Base-by-base conservation (phyloP, 2,113 vertebrate genomes). In the Stigmatopora nigra region DNA sequence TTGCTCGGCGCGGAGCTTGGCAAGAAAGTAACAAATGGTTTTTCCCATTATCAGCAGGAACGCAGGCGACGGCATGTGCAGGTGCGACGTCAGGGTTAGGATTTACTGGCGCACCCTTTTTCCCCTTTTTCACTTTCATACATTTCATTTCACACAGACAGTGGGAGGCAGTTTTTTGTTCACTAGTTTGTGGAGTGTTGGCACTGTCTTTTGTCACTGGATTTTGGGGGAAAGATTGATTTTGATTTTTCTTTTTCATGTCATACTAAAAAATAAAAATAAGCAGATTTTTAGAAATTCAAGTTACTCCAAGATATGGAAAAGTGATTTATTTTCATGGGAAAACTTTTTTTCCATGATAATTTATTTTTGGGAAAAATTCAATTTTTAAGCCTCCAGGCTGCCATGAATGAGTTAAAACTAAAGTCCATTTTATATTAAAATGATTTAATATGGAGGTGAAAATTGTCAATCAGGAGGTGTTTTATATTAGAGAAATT, bases 41-140 rank as follows among this genome's bases (percentile, higher is more conserved):
- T 6, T 73, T 57, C 3, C 25, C 61, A 45, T 74, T 73, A 77
- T 80, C 78, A 77, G 70, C 71, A 63, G 63, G 72, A 68, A 78
- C 51, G 59, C 73, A 63, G 65, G 52, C 67, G 38, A n/a, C 66
- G 45, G n/a, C 68, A 61, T 64, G 44, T 67, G 66, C 64, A 72
- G 69, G 61, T 69, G 61, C 19, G 51, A 60, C 76, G 72, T 68
- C 72, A 80, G 65, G 57, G 5, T 19, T 16, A 52, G 15, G 66
- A 71, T 74, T 72, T 71, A 46, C 36, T 1, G 12, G 36, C 52
- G 31, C 63, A 47, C 49, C 4, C 17, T 31, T 14, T 41, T 58
- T 25, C 53, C n/a, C n/a, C n/a, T n/a, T 69, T 45, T 36, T 45
- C 48, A 53, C 71, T 55, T 62, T 67, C 57, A 25, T 20, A 67